phyloP scores from a whole-genome alignment of 2,797 vertebrate genomes.

The Parambassis ranga region DNA sequence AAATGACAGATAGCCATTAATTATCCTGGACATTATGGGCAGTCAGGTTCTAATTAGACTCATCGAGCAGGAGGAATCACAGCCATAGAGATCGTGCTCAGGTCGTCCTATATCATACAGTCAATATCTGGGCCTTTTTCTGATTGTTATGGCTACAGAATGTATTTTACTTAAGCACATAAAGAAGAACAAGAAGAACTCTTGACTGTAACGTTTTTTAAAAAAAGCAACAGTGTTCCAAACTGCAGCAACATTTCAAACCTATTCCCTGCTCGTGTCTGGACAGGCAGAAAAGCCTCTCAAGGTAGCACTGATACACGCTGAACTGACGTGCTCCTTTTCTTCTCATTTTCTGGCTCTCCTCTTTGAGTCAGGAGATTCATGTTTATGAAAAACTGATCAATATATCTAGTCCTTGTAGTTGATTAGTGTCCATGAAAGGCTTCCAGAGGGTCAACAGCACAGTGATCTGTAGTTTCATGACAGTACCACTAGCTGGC shows the following conservation, averaged over 20 bases:
- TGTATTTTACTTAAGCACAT: not conserved
- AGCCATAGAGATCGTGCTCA: slow-evolving; percentile 32
- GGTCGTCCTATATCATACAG: slow-evolving; percentile 32
- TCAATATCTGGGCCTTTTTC: slow-evolving; percentile 26
- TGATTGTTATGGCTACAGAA: not conserved
- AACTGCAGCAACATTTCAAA: not conserved
- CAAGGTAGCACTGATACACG: not conserved
- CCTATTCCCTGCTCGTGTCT: slow-evolving; percentile 36
- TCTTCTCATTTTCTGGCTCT: too few relatives aligned
- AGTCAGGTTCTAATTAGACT: slow-evolving; percentile 71
- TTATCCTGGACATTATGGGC: slow-evolving; percentile 62
- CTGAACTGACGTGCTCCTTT: not conserved
- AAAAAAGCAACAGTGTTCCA: not conserved
- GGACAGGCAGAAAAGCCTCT: slow-evolving; percentile 23
- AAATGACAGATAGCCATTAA: slow-evolving; percentile 68
- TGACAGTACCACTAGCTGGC: not conserved
- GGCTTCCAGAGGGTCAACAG: not conserved
- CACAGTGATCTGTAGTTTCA: not conserved
- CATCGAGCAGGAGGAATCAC: slow-evolving; percentile 49
- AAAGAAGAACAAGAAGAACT: not conserved
- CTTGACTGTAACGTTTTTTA: not conserved
- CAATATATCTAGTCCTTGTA: not conserved
- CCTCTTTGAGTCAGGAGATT: not conserved
- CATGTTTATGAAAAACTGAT: not conserved
- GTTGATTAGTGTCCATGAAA: not conserved